These are phyloP conservation scores for Drosophila auraria DNA, from an alignment of 1,140 invertebrate species.

Conservation along the genomic window DNA sequence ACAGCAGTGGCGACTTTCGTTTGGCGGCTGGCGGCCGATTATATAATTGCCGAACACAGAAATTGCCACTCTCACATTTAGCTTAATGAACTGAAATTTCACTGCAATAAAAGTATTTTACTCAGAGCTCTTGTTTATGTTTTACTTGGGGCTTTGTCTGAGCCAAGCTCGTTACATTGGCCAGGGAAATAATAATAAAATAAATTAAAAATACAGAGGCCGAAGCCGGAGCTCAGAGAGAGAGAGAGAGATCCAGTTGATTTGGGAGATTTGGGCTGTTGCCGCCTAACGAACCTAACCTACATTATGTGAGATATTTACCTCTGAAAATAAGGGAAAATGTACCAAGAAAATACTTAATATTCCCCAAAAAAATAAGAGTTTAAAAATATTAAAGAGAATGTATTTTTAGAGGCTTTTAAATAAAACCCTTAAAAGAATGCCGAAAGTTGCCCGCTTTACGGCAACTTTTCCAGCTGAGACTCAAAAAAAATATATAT, in stretches of 20 bases:
- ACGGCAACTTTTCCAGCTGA: not conserved
- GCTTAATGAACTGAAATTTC: constrained; percentile 79
- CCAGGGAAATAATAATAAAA: constrained; percentile 16
- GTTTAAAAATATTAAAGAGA: too few species aligned
- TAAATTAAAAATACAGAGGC: constrained; percentile 33
- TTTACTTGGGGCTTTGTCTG: constrained; percentile 21
- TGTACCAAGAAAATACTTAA: not conserved
- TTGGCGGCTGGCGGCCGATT: constrained; percentile 42
- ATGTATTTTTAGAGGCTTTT: too few species aligned
- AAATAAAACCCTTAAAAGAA: too few species aligned
- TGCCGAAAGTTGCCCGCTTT: not conserved
- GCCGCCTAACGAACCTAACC: too few species aligned
- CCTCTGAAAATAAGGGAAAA: not conserved
- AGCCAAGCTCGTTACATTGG: constrained; percentile 26
- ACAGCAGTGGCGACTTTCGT: constrained; percentile 40
- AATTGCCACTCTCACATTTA: constrained; percentile 66
- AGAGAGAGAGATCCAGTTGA: constrained; percentile 2
- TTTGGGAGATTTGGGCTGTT: not conserved
- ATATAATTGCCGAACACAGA: constrained; percentile 67
- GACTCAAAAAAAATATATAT: not conserved
- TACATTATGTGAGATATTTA: not conserved
- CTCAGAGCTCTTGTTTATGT: constrained; percentile 48
- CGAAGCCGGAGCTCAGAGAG: not conserved
- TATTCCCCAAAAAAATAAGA: too few species aligned
- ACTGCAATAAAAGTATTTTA: constrained; percentile 76